These are phyloP conservation scores for Papilio glaucus DNA, from an alignment of 1,140 invertebrate species.

Conservation along the genomic window DNA sequence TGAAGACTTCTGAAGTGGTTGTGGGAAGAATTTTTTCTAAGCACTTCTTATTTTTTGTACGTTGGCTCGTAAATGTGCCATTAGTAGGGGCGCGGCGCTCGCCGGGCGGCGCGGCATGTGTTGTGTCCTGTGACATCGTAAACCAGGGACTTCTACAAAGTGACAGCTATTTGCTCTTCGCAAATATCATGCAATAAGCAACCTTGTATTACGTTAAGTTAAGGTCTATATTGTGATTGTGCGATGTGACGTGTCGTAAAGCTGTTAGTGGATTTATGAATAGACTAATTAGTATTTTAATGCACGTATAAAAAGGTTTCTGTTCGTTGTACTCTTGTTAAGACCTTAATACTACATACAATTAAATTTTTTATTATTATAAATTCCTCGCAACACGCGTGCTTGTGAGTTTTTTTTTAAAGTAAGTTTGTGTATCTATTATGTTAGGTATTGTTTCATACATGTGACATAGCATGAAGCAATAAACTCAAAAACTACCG, in stretches of 20 bases:
- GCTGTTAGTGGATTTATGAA: conserved; percentile 4
- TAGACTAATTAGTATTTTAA: conserved; percentile 3
- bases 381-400: not conserved
- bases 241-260: not conserved
- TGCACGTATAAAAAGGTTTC: not conserved
- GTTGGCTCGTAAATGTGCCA: conserved; percentile 1
- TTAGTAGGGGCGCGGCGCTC: not conserved
- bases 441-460: no score
- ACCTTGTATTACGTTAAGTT: not conserved
- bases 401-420: not conserved
- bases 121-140: not conserved
- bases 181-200: not conserved
- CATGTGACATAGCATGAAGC: no score
- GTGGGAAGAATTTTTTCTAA: conserved; percentile 7
- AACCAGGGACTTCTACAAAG: not conserved
- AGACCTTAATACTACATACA: not conserved
- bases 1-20: conserved; percentile 5
- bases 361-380: not conserved
- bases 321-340: not conserved
- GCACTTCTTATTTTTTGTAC: conserved; percentile 2
- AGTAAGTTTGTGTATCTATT: not conserved
- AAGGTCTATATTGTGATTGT: not conserved
- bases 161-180: not conserved
- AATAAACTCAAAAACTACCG: no score
- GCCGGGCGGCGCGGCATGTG: not conserved